Base-by-base conservation (phyloP, 2,888 invertebrate genomes). In the Spialia ferax region DNA sequence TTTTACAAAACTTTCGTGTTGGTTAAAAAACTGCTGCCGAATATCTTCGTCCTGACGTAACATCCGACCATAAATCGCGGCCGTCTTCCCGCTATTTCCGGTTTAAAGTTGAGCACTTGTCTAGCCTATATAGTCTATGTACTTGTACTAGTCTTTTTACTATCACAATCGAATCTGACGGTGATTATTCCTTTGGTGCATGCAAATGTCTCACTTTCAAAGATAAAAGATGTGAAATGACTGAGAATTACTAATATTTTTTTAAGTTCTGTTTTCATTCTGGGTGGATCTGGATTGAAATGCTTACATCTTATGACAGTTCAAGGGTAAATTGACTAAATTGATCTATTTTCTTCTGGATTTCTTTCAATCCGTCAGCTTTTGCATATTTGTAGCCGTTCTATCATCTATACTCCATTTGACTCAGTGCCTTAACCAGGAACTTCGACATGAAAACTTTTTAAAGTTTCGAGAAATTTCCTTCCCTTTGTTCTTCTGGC, bases 101-200 rank as follows among this genome's bases (percentile, higher is more conserved):
- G 56, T 48, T 64, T 56, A 45, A 45, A 64, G 45, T 45, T 26
- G 20, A 15, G 20, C n/a, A 45, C 38, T 48, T 55, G 63, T 55
- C 38, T 42, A 42, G 45, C 13, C 32, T 26, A 11, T 54, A 26
- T 32, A 29, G 6, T 18, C n/a, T 32, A 18, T n/a, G 10, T 38
- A 13, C 38, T 55, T 5, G 32, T 63, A 29, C 45, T 56, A 56
- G 56, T 48, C 56, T 64, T 56, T 56, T 64, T 64, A 32, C 42
- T 64, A 22, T 56, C 55, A 45, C 63, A 23, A 48, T 45, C 48
- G 32, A 56, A 63, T 63, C 48, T 35, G 45, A 64, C 45, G 11
- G 32, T 56, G 57, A 57, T 57, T 48, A 48, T 22, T 48, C 32
- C 15, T 22, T 48, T 11, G 2, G 22, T 32, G n/a, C 0, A 13